Conservation (phyloP, 2,888 invertebrate species). For the Euproctis similis region DNA sequence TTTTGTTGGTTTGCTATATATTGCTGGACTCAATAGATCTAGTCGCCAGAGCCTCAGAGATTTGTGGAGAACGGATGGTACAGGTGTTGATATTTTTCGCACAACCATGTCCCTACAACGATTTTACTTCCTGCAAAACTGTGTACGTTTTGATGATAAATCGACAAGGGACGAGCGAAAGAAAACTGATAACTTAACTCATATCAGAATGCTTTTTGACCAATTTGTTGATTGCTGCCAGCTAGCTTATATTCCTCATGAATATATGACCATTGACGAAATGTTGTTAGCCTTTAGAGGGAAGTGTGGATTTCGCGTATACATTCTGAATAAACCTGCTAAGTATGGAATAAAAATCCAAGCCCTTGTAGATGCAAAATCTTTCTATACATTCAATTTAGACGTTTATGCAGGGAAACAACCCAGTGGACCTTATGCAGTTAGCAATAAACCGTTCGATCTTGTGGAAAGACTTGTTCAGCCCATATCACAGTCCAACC, state of each 20-base stretch:
- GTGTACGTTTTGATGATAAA: constrained; percentile 19
- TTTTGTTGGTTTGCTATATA: constrained; percentile 15
- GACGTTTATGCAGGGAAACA: constrained; percentile 8
- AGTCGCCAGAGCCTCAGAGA: constrained; percentile 16
- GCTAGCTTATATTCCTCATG: constrained; percentile 1
- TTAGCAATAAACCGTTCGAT: constrained; percentile 7
- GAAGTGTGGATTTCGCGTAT: constrained; percentile 6
- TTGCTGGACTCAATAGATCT: constrained; percentile 10
- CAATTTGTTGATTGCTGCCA: constrained; percentile 3
- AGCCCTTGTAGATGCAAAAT: constrained; percentile 7
- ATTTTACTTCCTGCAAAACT: constrained; percentile 17
- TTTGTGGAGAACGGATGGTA: constrained; percentile 19
- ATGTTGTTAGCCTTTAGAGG: constrained; percentile 8
- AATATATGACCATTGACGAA: constrained; percentile 9
- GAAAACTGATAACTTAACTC: constrained; percentile 11
- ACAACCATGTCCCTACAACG: constrained; percentile 16
- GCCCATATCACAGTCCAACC: constrained; percentile 6
- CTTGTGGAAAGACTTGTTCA: constrained; percentile 9
- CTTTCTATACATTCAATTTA: background rate
- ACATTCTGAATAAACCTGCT: constrained; percentile 8
- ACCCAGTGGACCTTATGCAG: background rate
- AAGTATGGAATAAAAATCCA: constrained; percentile 13
- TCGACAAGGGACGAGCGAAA: constrained; percentile 13
- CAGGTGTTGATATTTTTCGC: constrained; percentile 23
- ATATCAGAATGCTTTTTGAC: constrained; percentile 4